Evolutionary conservation across 2,113 vertebrate genomes (phyloP), one percentile per base, ranked within the genome.

Genomic region (Hyaena hyaena): DNA sequence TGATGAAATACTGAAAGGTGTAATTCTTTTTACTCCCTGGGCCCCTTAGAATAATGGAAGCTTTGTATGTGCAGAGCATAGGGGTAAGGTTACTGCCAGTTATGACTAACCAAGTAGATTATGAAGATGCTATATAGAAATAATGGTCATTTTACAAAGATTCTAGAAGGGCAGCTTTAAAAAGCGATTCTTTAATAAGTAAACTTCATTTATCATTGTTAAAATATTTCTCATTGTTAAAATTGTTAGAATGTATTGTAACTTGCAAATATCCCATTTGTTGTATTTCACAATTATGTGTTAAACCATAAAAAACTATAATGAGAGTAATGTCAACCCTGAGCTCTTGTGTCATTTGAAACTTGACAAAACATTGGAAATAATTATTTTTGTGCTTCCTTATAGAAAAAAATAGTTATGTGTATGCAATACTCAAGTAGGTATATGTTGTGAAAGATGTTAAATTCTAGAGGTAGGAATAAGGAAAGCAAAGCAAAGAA

Each of bases 1-100:
- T 87, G 92, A 98, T 98, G 97, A 98, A 97, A 95, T 92, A 85
- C 73, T 97, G 82, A 98, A 98, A 97, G 96, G 82, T 94, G 53
- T 97, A 73, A 89, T 97, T 97, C 85, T 97, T 97, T 85, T 81
- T 77, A 48, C 93, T 93, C 85, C 35, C 81, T 53, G 24, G 63
- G 43, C 43, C 26, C 10, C 53, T 73, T 89, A 74, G 92, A 94
- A 95, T 96, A 98, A 97, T 97, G 86, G 82, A 93, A 90, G 66
- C 86, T 79, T 93, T 98, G 61, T 93, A 10, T 69, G 14, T 17
- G 2, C 33, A 21, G 53, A 43, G 31, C 85, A 77, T 65, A 50
- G 76, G 17, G 86, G 26, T 50, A 26, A 90, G 26, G 31, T 61
- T 69, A 17, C 90, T 55, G 31, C 84, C 79, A 61, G 79, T 93